A percentile compares a stretch with the other conserved stretches of the same genome.
Conservation (phyloP, 2,113 vertebrate species). For the Myrmecobius fasciatus region DNA sequence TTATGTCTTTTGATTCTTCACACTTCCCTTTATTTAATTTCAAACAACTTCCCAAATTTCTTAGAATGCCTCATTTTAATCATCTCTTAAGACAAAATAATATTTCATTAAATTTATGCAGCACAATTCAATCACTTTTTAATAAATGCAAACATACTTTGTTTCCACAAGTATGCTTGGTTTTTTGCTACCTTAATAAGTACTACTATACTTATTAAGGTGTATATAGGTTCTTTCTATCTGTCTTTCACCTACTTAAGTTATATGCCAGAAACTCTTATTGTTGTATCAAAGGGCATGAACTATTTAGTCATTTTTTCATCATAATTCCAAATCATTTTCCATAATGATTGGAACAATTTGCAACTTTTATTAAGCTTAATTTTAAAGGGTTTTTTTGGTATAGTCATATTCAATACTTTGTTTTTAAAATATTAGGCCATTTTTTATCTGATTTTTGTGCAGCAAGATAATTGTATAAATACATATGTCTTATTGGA, state of each 20-base stretch:
- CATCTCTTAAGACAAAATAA: background rate
- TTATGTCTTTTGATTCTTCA: background rate
- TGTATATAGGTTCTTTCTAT: background rate
- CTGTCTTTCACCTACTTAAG: background rate
- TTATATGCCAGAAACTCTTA: background rate
- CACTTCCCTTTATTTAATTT: background rate
- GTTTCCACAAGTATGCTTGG: background rate
- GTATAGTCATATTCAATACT: background rate
- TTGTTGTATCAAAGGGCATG: background rate
- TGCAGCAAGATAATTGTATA: too few relatives aligned
- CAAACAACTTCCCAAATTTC: background rate
- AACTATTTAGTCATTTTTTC: background rate
- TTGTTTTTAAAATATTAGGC: background rate
- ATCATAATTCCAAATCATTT: background rate
- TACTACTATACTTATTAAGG: background rate
- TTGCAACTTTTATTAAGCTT: background rate
- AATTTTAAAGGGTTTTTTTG: background rate
- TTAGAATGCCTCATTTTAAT: background rate
- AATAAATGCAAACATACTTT: background rate
- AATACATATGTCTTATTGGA: too few relatives aligned
- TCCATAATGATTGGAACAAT: background rate
- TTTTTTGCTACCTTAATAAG: background rate
- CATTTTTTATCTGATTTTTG: too few relatives aligned
- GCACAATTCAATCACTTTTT: background rate
- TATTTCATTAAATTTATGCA: background rate